Conservation (phyloP, 2,113 vertebrate species). For the Pogona vitticeps region DNA sequence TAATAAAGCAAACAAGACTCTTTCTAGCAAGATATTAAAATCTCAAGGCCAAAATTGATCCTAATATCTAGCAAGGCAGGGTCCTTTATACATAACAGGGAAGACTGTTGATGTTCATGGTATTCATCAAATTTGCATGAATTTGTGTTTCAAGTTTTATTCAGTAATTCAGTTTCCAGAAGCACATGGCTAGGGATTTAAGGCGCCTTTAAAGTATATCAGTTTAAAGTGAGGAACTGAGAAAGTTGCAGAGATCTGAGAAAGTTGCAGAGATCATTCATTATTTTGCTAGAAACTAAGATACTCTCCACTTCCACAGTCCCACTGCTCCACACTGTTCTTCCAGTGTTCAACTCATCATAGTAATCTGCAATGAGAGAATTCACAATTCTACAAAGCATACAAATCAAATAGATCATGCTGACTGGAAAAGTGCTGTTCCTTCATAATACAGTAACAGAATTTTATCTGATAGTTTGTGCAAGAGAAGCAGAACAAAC, state of each 20-base stretch:
- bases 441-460: not conserved
- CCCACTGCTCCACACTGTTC: not conserved
- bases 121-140: too few relatives aligned
- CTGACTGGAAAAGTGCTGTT: not conserved
- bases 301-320: not conserved
- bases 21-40: not conserved
- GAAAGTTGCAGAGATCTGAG: too few relatives aligned
- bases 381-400: not conserved
- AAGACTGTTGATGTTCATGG: not conserved
- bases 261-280: not conserved
- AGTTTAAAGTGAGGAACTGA: not conserved
- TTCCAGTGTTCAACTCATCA: not conserved
- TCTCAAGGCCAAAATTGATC: not conserved
- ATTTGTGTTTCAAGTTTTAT: too few relatives aligned
- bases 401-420: not conserved
- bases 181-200: not conserved
- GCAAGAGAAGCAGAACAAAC: not conserved
- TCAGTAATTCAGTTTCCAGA: not conserved
- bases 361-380: not conserved
- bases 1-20: not conserved
- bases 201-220: not conserved
- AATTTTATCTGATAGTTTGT: not conserved
- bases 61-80: not conserved
- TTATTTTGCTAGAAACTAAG: not conserved
- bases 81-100: not conserved